A percentile compares a stretch with the other conserved stretches of the same genome.
These are phyloP conservation scores for Microcebus griseorufus DNA, from an alignment of 2,113 vertebrate species.

Conservation along the genomic window DNA sequence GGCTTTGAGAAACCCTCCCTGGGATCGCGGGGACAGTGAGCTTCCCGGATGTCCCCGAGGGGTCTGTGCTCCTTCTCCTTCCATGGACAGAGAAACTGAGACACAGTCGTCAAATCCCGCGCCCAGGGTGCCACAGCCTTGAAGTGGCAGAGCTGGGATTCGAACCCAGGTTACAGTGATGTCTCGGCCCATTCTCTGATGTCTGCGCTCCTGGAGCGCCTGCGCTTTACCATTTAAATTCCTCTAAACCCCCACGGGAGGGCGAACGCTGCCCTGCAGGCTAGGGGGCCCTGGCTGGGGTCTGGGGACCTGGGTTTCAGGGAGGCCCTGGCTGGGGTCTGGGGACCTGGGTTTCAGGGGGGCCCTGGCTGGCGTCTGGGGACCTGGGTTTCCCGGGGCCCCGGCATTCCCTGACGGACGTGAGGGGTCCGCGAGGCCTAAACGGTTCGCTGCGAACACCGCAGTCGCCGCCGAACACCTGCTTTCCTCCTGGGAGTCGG, in stretches of 20 bases:
- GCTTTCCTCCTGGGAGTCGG: background rate
- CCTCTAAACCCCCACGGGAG: background rate
- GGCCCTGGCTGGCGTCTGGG: background rate
- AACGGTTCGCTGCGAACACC: background rate
- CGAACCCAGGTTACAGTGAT: fast-evolving
- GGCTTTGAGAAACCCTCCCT: background rate
- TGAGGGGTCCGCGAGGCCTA: too few species aligned
- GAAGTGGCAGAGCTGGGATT: background rate
- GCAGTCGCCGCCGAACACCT: background rate
- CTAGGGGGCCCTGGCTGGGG: background rate
- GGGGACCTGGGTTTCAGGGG: background rate
- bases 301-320: background rate
- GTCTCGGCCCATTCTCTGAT: background rate
- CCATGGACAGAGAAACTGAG: background rate
- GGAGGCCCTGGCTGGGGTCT: background rate
- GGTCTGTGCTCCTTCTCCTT: background rate
- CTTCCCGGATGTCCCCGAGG: background rate
- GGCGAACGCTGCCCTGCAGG: too few species aligned
- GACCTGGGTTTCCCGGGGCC: background rate
- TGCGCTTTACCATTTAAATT: background rate
- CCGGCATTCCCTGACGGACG: background rate
- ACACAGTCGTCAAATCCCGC: fast-evolving
- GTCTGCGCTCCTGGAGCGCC: too few species aligned
- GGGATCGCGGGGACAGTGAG: background rate
- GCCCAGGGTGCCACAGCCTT: background rate